A percentile compares a stretch with the other conserved stretches of the same genome.
Evolutionary conservation across 2,797 vertebrate species (phyloP).

Genomic region (Momotus momota): DNA sequence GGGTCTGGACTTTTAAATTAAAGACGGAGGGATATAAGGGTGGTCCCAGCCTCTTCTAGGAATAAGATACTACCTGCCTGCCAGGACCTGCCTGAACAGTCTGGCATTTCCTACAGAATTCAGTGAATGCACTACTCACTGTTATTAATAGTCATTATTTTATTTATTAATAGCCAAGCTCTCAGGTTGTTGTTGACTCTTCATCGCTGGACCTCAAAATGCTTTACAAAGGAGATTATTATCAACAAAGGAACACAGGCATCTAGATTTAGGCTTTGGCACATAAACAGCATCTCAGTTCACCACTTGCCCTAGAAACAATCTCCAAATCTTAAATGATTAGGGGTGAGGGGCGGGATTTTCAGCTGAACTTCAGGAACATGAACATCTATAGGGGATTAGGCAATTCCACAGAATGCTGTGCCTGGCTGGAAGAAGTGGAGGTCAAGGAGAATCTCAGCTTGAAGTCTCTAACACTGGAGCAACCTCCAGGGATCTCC

Average conservation of each 20-base stretch:
- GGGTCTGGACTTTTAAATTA: neutral
- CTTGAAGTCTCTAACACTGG: neutral
- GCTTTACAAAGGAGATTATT: slow-evolving; percentile 18
- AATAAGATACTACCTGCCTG: neutral
- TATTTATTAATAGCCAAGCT: slow-evolving; percentile 18
- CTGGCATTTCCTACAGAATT: neutral
- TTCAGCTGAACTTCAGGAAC: neutral
- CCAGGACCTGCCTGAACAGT: neutral
- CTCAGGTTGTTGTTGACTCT: neutral
- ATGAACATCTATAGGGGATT: neutral
- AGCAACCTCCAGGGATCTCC: neutral
- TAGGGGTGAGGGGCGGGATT: neutral
- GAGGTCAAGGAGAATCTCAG: neutral
- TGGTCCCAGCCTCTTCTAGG: neutral
- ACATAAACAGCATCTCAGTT: neutral
- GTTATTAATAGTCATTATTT: neutral
- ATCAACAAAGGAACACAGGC: slow-evolving; percentile 1
- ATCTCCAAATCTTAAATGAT: neutral
- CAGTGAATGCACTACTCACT: neutral
- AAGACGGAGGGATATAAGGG: neutral
- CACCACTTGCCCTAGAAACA: neutral
- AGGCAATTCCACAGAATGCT: neutral
- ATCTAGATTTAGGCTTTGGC: neutral
- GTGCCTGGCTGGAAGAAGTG: neutral
- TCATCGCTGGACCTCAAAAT: neutral